Conservation (phyloP, 1,140 invertebrate genomes). For the silkworm (Bombyx mori) region ASM3026992v2 NC_085130.1:15790001-15790500, state of each 20-base stretch:
- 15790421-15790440: slow-evolving; percentile 57
- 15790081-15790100: slow-evolving; percentile 8
- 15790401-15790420: slow-evolving; percentile 52
- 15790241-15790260: slow-evolving; percentile 29
- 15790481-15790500: slow-evolving; percentile 54
- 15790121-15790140: neutral
- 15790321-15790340: slow-evolving; percentile 49
- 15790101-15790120: slow-evolving; percentile 3
- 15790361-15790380: slow-evolving; percentile 38
- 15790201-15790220: slow-evolving; percentile 26
- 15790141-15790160: slow-evolving; percentile 13
- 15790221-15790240: slow-evolving; percentile 43
- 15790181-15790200: slow-evolving; percentile 31
- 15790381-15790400: slow-evolving; percentile 31
- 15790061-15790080: slow-evolving; percentile 10
- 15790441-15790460: slow-evolving; percentile 64
- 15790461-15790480: slow-evolving; percentile 53
- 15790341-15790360: slow-evolving; percentile 39
- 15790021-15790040: too few species aligned
- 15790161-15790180: slow-evolving; percentile 38
- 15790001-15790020: slow-evolving; percentile 1
- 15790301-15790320: slow-evolving; percentile 44
- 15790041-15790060: too few species aligned
- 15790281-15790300: slow-evolving; percentile 32
- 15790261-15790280: slow-evolving; percentile 10